Base-by-base conservation (phyloP, 2,113 vertebrate genomes). In the Alexandromys fortis region DNA sequence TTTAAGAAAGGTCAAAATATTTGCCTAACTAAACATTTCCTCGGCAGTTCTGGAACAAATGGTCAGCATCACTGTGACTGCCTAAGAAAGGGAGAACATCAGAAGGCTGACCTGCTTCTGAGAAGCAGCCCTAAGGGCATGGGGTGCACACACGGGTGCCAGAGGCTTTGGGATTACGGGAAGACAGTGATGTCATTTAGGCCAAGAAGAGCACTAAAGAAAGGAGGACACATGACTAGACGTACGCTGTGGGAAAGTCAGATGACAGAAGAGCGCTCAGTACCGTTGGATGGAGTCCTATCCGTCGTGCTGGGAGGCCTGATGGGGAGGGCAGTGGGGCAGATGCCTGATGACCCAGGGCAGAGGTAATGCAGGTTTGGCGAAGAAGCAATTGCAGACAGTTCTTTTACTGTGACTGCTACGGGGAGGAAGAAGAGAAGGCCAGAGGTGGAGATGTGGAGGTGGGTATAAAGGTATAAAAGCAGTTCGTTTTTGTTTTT, bases 301-400 rank as follows among this genome's bases (percentile, higher is more conserved):
- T 16, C 0, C 7, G 5, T 42, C 16, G 3, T 79, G 49, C 12
- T 22, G 2, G n/a, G 42, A 8, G 45, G 68, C 6, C 21, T 33
- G 58, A 8, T 9, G 47, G 9, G 5, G 14, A 5, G 13, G 73
- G 24, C 58, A 16, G 4, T 63, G 55, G 79, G 13, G n/a, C n/a
- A 42, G n/a, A 30, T 10, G n/a, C 24, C n/a, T 24, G 58, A 42
- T 86, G 58, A 65, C 38, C 63, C 30, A 22, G 63, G 45, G 30
- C 42, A 24, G 85, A 86, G 85, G 85, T 49, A 49, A 70, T 24
- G 8, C 5, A 17, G 73, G 4, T 55, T n/a, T 8, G 47, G 45
- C 7, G 35, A 82, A 24, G 52, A 38, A 26, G 45, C 4, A 0
- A 4, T 52, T 73, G 55, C 52, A 92, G 61, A 61, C 22, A 90